Conservation (phyloP, 2,113 vertebrate species). For the Lanius collurio region DNA sequence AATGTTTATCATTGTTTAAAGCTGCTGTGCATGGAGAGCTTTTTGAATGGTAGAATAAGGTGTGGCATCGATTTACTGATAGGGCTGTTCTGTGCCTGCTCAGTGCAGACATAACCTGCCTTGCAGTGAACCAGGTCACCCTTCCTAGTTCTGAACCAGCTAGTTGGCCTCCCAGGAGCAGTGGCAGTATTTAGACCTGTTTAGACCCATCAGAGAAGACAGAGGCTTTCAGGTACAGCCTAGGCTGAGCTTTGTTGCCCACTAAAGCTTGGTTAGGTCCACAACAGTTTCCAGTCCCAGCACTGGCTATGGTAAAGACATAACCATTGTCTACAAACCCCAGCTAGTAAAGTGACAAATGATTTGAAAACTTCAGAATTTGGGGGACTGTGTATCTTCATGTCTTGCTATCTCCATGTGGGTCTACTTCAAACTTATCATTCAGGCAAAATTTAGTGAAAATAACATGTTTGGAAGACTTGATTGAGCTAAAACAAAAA, state of each 20-base stretch:
- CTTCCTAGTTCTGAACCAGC: neutral
- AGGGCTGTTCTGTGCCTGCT: neutral
- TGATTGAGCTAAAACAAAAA: neutral
- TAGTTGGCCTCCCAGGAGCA: neutral
- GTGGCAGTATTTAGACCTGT: neutral
- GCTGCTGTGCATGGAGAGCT: neutral
- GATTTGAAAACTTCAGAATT: neutral
- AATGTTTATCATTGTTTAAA: neutral
- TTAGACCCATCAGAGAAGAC: neutral
- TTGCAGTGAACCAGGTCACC: neutral
- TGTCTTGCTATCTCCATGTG: neutral
- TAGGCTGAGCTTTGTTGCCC: neutral
- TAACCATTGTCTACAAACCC: neutral
- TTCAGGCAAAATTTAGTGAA: neutral
- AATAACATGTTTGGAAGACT: neutral
- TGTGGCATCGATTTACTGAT: neutral
- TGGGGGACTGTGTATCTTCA: neutral
- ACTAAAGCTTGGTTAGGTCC: neutral
- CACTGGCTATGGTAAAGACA: accelerated
- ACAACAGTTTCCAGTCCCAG: neutral
- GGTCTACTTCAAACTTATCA: neutral
- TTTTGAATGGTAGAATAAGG: neutral
- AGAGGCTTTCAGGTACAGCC: neutral
- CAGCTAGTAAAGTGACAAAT: neutral
- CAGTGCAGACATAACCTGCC: neutral